These are phyloP conservation scores for Triplophysa bombifrons DNA, from an alignment of 2,797 vertebrate species.

Conservation along the genomic window DNA sequence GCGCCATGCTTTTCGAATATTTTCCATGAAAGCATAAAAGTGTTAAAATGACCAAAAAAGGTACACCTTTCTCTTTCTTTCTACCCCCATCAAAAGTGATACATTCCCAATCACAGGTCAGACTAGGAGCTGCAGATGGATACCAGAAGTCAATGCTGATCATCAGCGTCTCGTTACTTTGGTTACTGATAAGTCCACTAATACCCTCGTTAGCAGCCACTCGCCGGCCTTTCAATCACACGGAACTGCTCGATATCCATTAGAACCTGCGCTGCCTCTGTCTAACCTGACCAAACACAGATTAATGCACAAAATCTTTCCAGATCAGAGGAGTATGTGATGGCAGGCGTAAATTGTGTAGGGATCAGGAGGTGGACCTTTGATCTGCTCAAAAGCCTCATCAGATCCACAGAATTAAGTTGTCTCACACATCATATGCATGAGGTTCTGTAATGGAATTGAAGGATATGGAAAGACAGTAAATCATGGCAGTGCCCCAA, in stretches of 20 bases:
- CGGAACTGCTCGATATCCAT: conserved; percentile 59
- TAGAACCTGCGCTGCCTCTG: conserved; percentile 40
- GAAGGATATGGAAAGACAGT: conserved; percentile 34
- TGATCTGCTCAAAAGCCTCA: conserved; percentile 59
- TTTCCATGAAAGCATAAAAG: too few relatives aligned
- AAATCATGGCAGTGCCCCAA: neutral
- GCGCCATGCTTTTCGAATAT: too few relatives aligned
- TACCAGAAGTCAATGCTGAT: conserved; percentile 62
- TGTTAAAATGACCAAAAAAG: too few relatives aligned
- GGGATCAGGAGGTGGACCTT: conserved; percentile 55
- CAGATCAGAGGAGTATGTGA: conserved; percentile 55
- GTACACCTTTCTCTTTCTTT: neutral
- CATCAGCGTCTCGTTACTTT: conserved; percentile 71
- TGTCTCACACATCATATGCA: conserved; percentile 38
- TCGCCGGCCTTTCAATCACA: conserved; percentile 68
- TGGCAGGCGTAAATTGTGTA: conserved; percentile 41
- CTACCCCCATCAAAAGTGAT: neutral
- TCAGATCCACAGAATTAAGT: conserved; percentile 44
- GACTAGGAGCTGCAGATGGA: conserved; percentile 61
- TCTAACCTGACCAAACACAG: conserved; percentile 61
- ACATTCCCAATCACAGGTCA: conserved; percentile 45
- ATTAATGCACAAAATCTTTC: conserved; percentile 59
- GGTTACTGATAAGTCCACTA: conserved; percentile 69
- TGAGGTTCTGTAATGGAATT: conserved; percentile 38
- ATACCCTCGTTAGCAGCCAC: conserved; percentile 71